Percentiles rank a stretch among this genome's conserved stretches.
Evolutionary conservation across 1,140 invertebrate genomes (phyloP).

Genomic region (Bactericera cockerelli): DNA sequence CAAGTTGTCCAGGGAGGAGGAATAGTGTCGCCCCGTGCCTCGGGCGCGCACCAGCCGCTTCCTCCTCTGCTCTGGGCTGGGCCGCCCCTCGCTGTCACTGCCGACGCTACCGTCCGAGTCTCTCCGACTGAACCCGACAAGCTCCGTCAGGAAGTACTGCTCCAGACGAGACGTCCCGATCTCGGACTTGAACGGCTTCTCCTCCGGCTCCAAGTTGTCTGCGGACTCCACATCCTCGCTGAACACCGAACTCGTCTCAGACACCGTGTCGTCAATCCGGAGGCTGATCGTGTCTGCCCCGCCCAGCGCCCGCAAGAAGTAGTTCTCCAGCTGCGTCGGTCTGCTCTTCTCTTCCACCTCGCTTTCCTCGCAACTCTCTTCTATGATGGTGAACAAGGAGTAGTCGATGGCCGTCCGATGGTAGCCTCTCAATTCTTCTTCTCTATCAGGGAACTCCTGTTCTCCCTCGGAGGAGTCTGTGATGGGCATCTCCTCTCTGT

Average conservation of each 20-base stretch:
- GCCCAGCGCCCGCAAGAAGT: slow-evolving; percentile 73
- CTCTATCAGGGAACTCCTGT: slow-evolving; percentile 30
- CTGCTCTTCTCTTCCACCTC: slow-evolving; percentile 46
- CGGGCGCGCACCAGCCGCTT: slow-evolving; percentile 61
- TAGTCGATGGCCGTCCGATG: slow-evolving; percentile 68
- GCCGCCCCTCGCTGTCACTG: slow-evolving; percentile 61
- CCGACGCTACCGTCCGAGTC: slow-evolving; percentile 69
- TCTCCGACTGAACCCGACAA: slow-evolving; percentile 59
- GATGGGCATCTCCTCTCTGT: slow-evolving; percentile 43
- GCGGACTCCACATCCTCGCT: slow-evolving; percentile 62
- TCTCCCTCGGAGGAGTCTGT: slow-evolving; percentile 39
- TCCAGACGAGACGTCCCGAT: slow-evolving; percentile 68
- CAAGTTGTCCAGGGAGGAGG: slow-evolving; percentile 60
- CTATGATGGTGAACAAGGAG: slow-evolving; percentile 80
- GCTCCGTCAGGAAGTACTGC: slow-evolving; percentile 76
- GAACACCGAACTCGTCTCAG: slow-evolving; percentile 74
- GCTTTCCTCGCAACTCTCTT: slow-evolving; percentile 85
- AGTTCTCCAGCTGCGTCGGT: slow-evolving; percentile 70
- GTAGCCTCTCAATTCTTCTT: slow-evolving; percentile 65
- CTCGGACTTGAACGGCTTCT: slow-evolving; percentile 41
- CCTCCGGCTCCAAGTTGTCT: slow-evolving; percentile 34
- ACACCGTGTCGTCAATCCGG: slow-evolving; percentile 48
- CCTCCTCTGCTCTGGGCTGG: slow-evolving; percentile 66
- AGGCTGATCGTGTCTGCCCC: slow-evolving; percentile 32
- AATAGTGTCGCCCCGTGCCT: slow-evolving; percentile 61